Evolutionary conservation across 2,797 vertebrate species (phyloP), one percentile per base, ranked within the genome.

Genomic region (Ceyx erithaca): DNA sequence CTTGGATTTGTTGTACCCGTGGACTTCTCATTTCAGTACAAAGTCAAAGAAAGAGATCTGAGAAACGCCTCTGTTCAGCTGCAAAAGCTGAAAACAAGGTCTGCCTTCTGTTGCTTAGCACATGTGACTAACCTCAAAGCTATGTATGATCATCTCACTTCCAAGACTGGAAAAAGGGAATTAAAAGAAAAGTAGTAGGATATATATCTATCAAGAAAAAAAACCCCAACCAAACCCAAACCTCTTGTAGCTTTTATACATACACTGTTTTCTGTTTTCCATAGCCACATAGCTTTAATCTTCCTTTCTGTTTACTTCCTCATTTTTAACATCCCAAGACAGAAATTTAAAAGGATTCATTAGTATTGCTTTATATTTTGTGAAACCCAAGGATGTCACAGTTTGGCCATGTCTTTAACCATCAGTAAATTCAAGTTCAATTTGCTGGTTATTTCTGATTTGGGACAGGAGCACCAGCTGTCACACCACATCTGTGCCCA

Each of bases 41-140:
- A 94, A 94, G 51, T 80, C 58, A 73, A 52, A 83, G 49, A 46
- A 80, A 84, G 48, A 72, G 30, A 62, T 81, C 79, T 88, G n/a
- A 81, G 22, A 87, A 92, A 84, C 30, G 30, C 28, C 18, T 54
- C 52, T 68, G 10, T 48, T 64, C 12, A 35, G 33, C 35, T 46
- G 18, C 45, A 89, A 62, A 70, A 33, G 3, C 71, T 84, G 59
- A 79, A 85, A 87, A 72, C 18, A 73, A 73, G 8, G 19, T 59
- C 57, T 67, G 14, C 33, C 7, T 85, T 87, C 77, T 66, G 35
- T 63, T 83, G 26, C 18, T 87, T 80, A 30, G 8, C 3, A 3
- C 31, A 19, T 31, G 15, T 69, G 43, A 6, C 40, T 81, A 63
- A 30, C 12, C n/a, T 76, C 70, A 85, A 45, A 77, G 28, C 13